Conservation (phyloP, 1,140 invertebrate species). For the Parasteatoda tepidariorum region DNA sequence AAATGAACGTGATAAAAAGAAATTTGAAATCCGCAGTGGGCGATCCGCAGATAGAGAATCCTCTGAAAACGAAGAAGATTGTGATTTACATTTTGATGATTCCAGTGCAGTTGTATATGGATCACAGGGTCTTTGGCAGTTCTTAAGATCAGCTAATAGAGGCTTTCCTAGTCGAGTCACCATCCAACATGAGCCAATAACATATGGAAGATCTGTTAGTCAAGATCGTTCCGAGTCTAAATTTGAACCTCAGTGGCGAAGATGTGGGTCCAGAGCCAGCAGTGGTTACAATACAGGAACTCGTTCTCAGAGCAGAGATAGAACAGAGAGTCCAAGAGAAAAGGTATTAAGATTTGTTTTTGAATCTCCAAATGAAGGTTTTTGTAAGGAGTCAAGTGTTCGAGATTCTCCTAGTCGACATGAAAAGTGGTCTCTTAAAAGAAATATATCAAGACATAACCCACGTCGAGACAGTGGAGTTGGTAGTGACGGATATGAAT, state of each 20-base stretch:
- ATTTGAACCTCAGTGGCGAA: constrained; percentile 31
- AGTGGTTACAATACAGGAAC: constrained; percentile 53
- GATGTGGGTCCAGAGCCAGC: constrained; percentile 37
- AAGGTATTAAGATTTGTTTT: constrained; percentile 56
- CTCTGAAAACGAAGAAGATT: constrained; percentile 61
- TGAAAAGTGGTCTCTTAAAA: constrained; percentile 42
- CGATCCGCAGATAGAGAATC: constrained; percentile 48
- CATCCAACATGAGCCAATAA: constrained; percentile 13
- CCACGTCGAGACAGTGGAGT: constrained; percentile 56
- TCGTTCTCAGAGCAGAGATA: constrained; percentile 59
- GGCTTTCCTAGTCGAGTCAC: constrained; percentile 15
- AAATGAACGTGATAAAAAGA: constrained; percentile 20
- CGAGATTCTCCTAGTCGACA: background rate
- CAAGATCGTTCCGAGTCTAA: constrained; percentile 46
- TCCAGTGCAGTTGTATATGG: constrained; percentile 56
- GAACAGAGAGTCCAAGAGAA: constrained; percentile 55
- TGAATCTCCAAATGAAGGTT: constrained; percentile 27
- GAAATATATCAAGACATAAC: constrained; percentile 26
- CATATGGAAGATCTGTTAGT: constrained; percentile 46
- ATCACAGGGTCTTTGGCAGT: constrained; percentile 60
- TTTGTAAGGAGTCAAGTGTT: constrained; percentile 9
- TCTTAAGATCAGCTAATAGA: constrained; percentile 47
- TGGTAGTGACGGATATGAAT: constrained; percentile 60
- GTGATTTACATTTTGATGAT: constrained; percentile 55
- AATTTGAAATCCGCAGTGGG: constrained; percentile 34